Evolutionary conservation across 1,140 invertebrate species (phyloP).

Genomic region (Eufriesea mexicana): DNA sequence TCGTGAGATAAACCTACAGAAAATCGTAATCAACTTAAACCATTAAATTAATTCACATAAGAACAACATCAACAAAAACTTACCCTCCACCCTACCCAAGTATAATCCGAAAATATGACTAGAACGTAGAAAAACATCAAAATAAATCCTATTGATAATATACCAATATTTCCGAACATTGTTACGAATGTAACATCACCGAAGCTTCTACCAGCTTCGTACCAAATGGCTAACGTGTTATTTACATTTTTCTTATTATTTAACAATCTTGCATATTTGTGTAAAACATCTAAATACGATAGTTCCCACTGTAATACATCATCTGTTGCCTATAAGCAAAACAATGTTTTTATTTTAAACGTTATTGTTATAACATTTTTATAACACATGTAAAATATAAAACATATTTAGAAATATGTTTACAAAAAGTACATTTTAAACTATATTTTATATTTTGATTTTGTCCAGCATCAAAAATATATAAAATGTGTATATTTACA

Average conservation of each 20-base stretch:
- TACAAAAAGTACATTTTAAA: background rate
- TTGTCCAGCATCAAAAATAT: background rate
- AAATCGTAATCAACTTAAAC: slow-evolving; percentile 10
- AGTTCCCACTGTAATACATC: slow-evolving; percentile 86
- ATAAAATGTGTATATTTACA: background rate
- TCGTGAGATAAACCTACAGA: slow-evolving; percentile 75
- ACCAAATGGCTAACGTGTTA: slow-evolving; percentile 82
- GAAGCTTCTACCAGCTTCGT: slow-evolving; percentile 87
- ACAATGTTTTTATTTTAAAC: background rate
- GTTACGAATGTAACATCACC: slow-evolving; percentile 87
- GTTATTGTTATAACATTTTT: no score
- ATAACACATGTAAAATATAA: background rate
- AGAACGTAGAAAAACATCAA: slow-evolving; percentile 90
- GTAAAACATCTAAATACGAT: slow-evolving; percentile 83
- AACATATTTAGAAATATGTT: background rate
- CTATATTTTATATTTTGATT: background rate
- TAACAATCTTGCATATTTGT: slow-evolving; percentile 68
- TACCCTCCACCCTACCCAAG: slow-evolving; percentile 89
- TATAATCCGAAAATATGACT: slow-evolving; percentile 88
- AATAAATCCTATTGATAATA: slow-evolving; percentile 86
- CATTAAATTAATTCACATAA: no score
- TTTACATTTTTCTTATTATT: slow-evolving; percentile 61
- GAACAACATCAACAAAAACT: slow-evolving; percentile 52
- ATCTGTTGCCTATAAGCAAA: slow-evolving; percentile 82
- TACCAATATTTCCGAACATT: slow-evolving; percentile 89